phyloP scores from a whole-genome alignment of 2,888 invertebrate genomes.

The Pristionchus arcanus region DNA sequence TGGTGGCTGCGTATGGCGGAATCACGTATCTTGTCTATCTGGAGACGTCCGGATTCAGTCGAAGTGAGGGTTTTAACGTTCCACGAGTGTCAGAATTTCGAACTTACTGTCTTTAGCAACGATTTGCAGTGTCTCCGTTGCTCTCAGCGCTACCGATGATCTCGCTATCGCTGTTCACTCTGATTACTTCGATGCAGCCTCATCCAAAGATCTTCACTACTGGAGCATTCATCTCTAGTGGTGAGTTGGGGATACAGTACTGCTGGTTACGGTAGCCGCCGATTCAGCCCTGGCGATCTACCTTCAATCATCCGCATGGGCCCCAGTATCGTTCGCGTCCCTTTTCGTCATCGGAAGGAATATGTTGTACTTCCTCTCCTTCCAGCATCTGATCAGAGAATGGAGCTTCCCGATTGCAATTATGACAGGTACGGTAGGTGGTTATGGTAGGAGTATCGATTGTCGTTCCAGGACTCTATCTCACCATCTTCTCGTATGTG shows the following conservation, averaged over 20 bases:
- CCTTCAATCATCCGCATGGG: conserved; percentile 51
- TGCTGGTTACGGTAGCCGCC: conserved; percentile 4
- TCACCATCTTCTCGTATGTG: conserved; percentile 10
- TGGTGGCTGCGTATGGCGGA: conserved; percentile 54
- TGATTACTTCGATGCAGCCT: conserved; percentile 57
- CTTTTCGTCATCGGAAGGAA: conserved; percentile 52
- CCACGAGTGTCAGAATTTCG: neutral
- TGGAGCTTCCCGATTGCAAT: conserved; percentile 54
- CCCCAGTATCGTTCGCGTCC: conserved; percentile 45
- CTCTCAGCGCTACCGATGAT: conserved; percentile 61
- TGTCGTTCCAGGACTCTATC: conserved; percentile 47
- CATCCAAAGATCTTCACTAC: conserved; percentile 48
- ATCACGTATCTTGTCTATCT: conserved; percentile 55
- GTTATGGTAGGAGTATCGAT: conserved; percentile 5
- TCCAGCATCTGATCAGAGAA: conserved; percentile 52
- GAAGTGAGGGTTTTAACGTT: conserved; percentile 42
- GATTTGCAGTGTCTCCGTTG: conserved; percentile 55
- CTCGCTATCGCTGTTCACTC: conserved; percentile 59
- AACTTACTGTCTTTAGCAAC: neutral
- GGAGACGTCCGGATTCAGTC: conserved; percentile 55
- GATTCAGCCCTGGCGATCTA: conserved; percentile 50
- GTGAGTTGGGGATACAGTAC: conserved; percentile 6
- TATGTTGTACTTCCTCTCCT: conserved; percentile 55
- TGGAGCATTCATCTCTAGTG: conserved; percentile 45
- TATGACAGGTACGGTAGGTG: conserved; percentile 43